Conservation (phyloP, 2,797 vertebrate species). For the Zenarchopterus dispar region DNA sequence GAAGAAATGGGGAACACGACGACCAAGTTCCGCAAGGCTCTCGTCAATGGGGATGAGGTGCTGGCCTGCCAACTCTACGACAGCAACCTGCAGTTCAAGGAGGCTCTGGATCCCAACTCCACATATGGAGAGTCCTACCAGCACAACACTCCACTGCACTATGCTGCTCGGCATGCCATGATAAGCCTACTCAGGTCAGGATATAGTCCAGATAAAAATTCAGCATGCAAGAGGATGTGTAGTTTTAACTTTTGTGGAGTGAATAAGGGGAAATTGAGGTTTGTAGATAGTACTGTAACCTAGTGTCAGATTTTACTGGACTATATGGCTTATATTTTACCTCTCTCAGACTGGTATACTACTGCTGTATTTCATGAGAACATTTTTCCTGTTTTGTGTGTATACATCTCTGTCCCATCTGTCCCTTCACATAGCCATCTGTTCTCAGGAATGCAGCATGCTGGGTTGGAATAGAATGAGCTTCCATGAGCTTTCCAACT, state of each 20-base stretch:
- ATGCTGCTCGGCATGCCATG: constrained; percentile 96
- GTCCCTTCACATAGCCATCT: constrained; percentile 74
- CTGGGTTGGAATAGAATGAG: constrained; percentile 61
- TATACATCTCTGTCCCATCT: constrained; percentile 68
- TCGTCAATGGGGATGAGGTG: constrained; percentile 95
- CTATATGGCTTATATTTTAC: constrained; percentile 2
- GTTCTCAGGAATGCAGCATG: constrained; percentile 71
- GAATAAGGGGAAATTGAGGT: background rate
- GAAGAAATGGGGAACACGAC: constrained; percentile 96
- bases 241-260: too few relatives aligned
- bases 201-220: constrained; percentile 9
- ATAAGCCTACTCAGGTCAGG: constrained; percentile 94
- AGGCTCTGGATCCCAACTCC: constrained; percentile 96
- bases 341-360: constrained; percentile 14
- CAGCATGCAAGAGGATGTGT: background rate
- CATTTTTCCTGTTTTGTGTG: constrained; percentile 39
- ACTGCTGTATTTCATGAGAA: constrained; percentile 21
- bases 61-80: constrained; percentile 96
- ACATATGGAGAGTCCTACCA: constrained; percentile 98
- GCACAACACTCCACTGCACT: constrained; percentile 98
- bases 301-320: constrained; percentile 14
- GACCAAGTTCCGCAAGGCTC: constrained; percentile 98
- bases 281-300: constrained; percentile 4
- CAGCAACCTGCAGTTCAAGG: constrained; percentile 96
- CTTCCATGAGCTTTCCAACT: constrained; percentile 62